These are phyloP conservation scores for Astropecten irregularis DNA, from an alignment of 53 echinoderm and acorn worm species.

Conservation along the genomic window DNA sequence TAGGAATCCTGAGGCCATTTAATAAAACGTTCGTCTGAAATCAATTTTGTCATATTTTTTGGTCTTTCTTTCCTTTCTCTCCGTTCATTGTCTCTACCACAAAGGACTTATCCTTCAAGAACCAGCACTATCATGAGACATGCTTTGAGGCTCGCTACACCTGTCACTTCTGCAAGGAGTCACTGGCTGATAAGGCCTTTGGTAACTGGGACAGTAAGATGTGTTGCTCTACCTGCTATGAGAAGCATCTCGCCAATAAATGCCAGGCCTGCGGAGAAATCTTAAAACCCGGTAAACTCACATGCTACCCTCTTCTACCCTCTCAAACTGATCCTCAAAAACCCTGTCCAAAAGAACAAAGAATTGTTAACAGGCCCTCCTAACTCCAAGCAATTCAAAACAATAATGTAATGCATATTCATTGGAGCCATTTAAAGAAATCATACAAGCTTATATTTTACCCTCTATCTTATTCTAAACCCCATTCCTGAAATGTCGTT, in stretches of 20 bases:
- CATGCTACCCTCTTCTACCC: neutral
- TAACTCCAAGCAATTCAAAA: neutral
- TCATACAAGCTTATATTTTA: no score
- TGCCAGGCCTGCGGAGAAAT: conserved; percentile 93
- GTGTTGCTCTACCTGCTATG: conserved; percentile 93
- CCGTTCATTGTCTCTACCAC: no score
- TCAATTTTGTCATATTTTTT: no score
- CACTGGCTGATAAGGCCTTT: conserved; percentile 96
- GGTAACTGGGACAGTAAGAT: conserved; percentile 97
- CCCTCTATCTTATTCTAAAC: no score
- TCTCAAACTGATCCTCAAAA: neutral
- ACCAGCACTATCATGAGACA: conserved; percentile 93
- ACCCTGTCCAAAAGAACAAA: neutral
- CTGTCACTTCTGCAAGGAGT: conserved; percentile 93
- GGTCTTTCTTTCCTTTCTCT: no score
- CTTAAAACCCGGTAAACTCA: conserved; percentile 86
- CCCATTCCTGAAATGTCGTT: no score
- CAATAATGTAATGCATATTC: no score
- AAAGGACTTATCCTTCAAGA: conserved; percentile 99
- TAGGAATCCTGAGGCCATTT: no score
- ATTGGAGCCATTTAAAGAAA: no score
- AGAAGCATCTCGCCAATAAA: conserved; percentile 90
- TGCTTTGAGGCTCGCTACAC: conserved; percentile 97
- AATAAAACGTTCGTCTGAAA: no score
- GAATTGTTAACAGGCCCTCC: no score